A percentile compares a stretch with the other conserved stretches of the same genome.
Conservation (phyloP, 2,797 vertebrate genomes). For the Scleropages formosus region DNA sequence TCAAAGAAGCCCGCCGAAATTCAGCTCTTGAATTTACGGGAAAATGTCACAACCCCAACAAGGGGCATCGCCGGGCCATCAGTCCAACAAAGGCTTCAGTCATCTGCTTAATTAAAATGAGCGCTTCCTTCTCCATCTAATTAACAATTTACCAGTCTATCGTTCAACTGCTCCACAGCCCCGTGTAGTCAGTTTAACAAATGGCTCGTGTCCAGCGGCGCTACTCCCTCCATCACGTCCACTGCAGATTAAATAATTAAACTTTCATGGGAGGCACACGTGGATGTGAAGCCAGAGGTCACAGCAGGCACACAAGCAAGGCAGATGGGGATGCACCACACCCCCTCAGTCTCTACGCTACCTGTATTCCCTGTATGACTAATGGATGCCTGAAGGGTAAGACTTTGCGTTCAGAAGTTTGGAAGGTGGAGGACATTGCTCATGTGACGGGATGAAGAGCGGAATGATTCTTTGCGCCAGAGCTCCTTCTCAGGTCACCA, state of each 20-base stretch:
- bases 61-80: slow-evolving; percentile 1
- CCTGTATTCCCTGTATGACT: slow-evolving; percentile 7
- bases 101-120: slow-evolving; percentile 72
- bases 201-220: slow-evolving; percentile 35
- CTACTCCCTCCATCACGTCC: slow-evolving; percentile 35
- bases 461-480: too few species aligned
- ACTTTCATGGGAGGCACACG: slow-evolving; percentile 53
- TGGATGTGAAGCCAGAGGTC: slow-evolving; percentile 34
- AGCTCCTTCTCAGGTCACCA: too few species aligned
- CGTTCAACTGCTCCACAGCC: slow-evolving; percentile 65
- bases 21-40: background rate
- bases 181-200: slow-evolving; percentile 55
- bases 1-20: background rate
- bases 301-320: background rate
- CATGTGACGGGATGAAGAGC: too few species aligned
- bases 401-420: slow-evolving; percentile 29
- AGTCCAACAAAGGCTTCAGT: slow-evolving; percentile 28
- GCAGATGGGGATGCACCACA: slow-evolving; percentile 33
- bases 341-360: slow-evolving; percentile 34
- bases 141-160: slow-evolving; percentile 81
- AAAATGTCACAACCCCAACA: background rate
- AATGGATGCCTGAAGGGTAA: background rate
- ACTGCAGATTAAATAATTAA: slow-evolving; percentile 49
- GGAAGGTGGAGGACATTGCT: slow-evolving; percentile 4
- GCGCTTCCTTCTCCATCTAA: slow-evolving; percentile 69